Evolutionary conservation across 2,888 invertebrate genomes (phyloP).

Genomic region (Himalopsyche kuldschensis): DNA sequence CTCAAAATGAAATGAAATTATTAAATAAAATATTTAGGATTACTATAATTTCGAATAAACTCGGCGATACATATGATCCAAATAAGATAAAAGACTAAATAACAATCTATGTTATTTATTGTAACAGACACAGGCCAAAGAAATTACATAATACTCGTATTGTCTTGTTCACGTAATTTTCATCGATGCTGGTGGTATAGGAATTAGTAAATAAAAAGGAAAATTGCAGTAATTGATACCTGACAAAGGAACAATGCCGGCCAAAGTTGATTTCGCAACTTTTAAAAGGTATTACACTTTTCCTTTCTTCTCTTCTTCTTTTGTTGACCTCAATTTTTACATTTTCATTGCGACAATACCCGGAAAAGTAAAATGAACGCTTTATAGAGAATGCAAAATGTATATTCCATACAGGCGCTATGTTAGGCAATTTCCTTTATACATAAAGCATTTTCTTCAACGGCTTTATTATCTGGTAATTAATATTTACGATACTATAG

Average conservation of each 20-base stretch:
- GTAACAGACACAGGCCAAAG: too few relatives aligned
- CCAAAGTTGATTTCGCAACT: neutral
- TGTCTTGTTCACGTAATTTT: too few relatives aligned
- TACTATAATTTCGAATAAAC: too few relatives aligned
- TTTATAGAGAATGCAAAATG: neutral
- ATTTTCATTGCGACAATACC: neutral
- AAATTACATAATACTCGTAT: too few relatives aligned
- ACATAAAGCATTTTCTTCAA: too few relatives aligned
- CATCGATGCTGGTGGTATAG: neutral
- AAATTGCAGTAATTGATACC: neutral
- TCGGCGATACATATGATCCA: too few relatives aligned
- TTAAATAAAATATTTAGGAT: too few relatives aligned
- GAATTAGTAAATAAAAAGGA: neutral
- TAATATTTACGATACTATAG: too few relatives aligned
- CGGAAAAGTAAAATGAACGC: neutral
- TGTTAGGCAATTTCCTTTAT: neutral
- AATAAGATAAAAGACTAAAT: too few relatives aligned
- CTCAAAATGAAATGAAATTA: too few relatives aligned
- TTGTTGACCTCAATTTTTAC: neutral
- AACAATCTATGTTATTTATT: too few relatives aligned
- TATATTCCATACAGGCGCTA: neutral
- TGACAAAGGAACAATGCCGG: neutral
- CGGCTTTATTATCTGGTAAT: too few relatives aligned
- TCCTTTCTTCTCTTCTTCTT: neutral
- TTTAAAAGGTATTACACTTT: neutral